Percentiles rank a stretch among this genome's conserved stretches.
Conservation (phyloP, 2,888 invertebrate genomes). For the Cantharis rufa region DNA sequence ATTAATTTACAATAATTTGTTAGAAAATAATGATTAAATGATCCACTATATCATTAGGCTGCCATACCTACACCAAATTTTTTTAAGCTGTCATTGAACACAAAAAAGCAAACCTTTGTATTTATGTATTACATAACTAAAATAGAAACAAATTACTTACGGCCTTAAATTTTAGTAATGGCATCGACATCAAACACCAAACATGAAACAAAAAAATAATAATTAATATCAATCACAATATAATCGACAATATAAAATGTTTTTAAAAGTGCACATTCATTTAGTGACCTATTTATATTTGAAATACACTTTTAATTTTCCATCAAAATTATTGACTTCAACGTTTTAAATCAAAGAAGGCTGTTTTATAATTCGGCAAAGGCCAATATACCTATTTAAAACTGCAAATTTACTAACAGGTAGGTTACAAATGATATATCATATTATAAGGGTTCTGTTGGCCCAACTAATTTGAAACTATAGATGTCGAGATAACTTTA, state of each 20-base stretch:
- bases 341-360: constrained; percentile 1
- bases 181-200: background rate
- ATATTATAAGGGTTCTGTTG: constrained; percentile 35
- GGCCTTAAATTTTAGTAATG: background rate
- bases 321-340: background rate
- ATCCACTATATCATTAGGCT: background rate
- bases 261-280: background rate
- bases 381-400: background rate
- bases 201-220: background rate
- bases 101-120: background rate
- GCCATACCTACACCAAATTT: background rate
- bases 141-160: background rate
- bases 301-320: background rate
- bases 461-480: constrained; percentile 31
- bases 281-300: background rate
- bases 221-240: background rate
- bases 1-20: background rate
- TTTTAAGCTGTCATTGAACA: background rate
- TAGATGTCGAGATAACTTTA: constrained; percentile 37
- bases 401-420: constrained; percentile 18
- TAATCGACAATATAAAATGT: background rate
- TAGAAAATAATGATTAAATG: background rate
- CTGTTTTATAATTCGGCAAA: background rate
- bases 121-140: background rate
- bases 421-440: constrained; percentile 35